phyloP scores from a whole-genome alignment of 2,888 invertebrate genomes.

The Odontocolon sp. region DNA sequence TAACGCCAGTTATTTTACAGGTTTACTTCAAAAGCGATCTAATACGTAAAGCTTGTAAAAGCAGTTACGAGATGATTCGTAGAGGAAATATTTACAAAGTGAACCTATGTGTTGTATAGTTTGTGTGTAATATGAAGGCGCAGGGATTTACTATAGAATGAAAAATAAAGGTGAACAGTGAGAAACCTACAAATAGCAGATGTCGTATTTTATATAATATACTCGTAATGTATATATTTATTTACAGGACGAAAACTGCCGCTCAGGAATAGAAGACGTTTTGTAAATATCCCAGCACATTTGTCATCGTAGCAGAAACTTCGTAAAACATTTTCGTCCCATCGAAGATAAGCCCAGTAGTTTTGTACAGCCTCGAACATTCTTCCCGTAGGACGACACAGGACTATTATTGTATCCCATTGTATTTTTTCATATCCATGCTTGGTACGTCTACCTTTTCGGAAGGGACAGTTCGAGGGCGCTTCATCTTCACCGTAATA shows the following conservation, averaged over 20 bases:
- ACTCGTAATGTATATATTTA: conserved; percentile 17
- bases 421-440: conserved; percentile 32
- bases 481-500: conserved; percentile 84
- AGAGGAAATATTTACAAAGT: conserved; percentile 33
- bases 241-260: conserved; percentile 48
- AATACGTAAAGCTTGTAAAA: conserved; percentile 72
- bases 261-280: not conserved
- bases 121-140: not conserved
- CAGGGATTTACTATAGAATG: not conserved
- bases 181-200: not conserved
- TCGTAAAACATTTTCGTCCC: not conserved
- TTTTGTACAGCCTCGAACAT: conserved; percentile 47
- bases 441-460: conserved; percentile 63
- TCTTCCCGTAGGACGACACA: conserved; percentile 45
- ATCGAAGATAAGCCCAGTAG: conserved; percentile 35
- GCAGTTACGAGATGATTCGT: conserved; percentile 56
- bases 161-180: conserved; percentile 19
- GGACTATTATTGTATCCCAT: conserved; percentile 38
- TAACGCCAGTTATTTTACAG: conserved; percentile 59
- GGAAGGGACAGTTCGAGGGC: conserved; percentile 58
- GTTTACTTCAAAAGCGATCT: conserved; percentile 70
- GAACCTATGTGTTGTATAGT: conserved; percentile 1
- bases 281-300: not conserved
- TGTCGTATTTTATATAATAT: not conserved
- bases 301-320: not conserved